These are phyloP conservation scores for Poeciliopsis gracilis DNA, from an alignment of 2,797 vertebrate species.

Conservation along the genomic window DNA sequence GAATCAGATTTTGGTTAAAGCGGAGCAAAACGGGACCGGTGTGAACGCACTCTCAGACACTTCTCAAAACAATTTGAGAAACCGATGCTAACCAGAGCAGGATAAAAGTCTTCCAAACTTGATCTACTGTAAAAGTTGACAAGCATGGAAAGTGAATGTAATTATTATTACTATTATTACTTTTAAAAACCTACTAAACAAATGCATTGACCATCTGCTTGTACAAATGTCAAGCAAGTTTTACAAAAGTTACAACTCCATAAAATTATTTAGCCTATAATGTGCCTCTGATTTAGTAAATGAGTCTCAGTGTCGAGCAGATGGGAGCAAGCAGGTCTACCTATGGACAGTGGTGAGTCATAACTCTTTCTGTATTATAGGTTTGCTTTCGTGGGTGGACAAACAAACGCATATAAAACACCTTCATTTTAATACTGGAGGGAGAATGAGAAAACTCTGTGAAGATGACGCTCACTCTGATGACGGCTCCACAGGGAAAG, in stretches of 20 bases:
- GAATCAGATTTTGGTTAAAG: too few species aligned
- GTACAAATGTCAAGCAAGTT: neutral
- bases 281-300: slow-evolving; percentile 9
- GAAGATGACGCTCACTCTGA: neutral
- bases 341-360: slow-evolving; percentile 33
- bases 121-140: neutral
- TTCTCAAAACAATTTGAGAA: neutral
- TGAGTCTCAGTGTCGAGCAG: slow-evolving; percentile 1
- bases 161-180: neutral
- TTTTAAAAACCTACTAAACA: too few species aligned
- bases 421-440: slow-evolving; percentile 33
- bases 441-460: slow-evolving; percentile 39
- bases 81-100: neutral
- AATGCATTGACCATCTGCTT: neutral
- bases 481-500: slow-evolving; percentile 16
- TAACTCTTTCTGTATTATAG: slow-evolving; percentile 38
- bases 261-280: slow-evolving; percentile 9
- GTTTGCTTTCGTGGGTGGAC: slow-evolving; percentile 37
- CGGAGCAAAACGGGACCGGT: too few species aligned
- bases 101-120: neutral
- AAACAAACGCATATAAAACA: slow-evolving; percentile 45
- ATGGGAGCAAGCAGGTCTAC: slow-evolving; percentile 24
- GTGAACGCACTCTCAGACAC: too few species aligned
- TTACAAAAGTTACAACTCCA: neutral
- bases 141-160: neutral